Evolutionary conservation across 2,888 invertebrate genomes (phyloP).

Genomic region (Papilio gigon): DNA sequence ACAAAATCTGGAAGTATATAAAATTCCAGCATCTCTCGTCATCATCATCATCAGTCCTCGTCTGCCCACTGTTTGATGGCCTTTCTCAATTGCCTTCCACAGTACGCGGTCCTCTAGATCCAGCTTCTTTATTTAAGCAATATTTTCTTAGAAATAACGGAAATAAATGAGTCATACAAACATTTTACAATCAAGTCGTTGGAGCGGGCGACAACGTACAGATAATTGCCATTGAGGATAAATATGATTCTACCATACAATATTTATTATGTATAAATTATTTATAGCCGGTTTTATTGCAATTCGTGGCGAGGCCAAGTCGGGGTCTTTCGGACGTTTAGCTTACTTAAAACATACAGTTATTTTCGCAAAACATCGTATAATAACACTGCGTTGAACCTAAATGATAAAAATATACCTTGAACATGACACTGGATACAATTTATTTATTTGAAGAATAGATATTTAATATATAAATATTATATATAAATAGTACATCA

Average conservation of each 20-base stretch:
- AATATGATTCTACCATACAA: background rate
- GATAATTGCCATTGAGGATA: background rate
- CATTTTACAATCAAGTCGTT: background rate
- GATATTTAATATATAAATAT: too few relatives aligned
- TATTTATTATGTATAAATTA: background rate
- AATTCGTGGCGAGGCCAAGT: background rate
- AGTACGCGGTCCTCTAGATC: too few relatives aligned
- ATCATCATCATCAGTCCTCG: too few relatives aligned
- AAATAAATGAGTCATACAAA: background rate
- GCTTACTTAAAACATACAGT: background rate
- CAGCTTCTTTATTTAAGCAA: background rate
- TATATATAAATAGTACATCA: slow-evolving; percentile 6
- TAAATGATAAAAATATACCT: background rate
- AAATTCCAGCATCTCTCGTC: too few relatives aligned
- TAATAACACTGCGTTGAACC: background rate
- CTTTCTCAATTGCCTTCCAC: too few relatives aligned
- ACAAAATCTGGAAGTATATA: too few relatives aligned
- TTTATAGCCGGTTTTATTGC: background rate
- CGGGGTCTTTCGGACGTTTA: background rate
- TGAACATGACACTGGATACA: background rate
- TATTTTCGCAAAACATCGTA: background rate
- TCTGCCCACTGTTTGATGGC: too few relatives aligned
- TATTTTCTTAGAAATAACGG: background rate
- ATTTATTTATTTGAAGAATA: background rate
- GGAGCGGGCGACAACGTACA: background rate